Base-by-base conservation (phyloP, 2,888 invertebrate genomes). In the Drosophila cyrtoloma region DNA sequence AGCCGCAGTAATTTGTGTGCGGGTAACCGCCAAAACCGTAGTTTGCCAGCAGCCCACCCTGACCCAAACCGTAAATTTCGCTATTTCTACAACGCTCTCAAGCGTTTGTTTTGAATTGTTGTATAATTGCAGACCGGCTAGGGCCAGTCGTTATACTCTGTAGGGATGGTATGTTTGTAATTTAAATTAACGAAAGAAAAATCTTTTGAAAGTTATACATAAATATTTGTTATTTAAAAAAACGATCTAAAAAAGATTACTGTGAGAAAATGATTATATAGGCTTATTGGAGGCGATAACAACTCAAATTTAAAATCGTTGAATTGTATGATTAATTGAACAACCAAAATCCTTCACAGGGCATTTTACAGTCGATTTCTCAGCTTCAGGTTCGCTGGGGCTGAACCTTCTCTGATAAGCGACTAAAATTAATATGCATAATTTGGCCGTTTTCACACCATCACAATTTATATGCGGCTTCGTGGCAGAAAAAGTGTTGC, bases 91-190 rank as follows among this genome's bases (percentile, higher is more conserved):
- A n/a, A 37, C 55, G 37, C 30, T 57, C 26, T 56, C 55, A n/a
- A 71, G 67, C 77, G 58, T 77, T 86, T 82, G 71, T 77, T 79
- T 71, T 86, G 89, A 89, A 89, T 86, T 86, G 89, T 79, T 79
- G 75, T 79, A 81, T 89, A 86, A 86, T 86, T 84, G 79, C 79
- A 55, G 76, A 14, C 50, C 51, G 71, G 68, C 42, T 66, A 47
- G 63, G 52, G 44, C 65, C 50, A 51, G 56, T 55, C 33, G 7
- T 33, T 26, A 44, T 69, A 69, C 53, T 58, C 75, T 65, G 32
- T n/a, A 57, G 7, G 2, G 1, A 22, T 7, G 7, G 19, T 2
- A 39, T 19, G 19, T 39, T 9, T 39, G 19, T 5, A 39, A 39
- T 19, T 19, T 39, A 16, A 47, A 16, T 2, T 47, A 26, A 16